Evolutionary conservation across 35 echinoderm and acorn worm genomes (phyloP).

Genomic region (Amphiura filiformis): DNA sequence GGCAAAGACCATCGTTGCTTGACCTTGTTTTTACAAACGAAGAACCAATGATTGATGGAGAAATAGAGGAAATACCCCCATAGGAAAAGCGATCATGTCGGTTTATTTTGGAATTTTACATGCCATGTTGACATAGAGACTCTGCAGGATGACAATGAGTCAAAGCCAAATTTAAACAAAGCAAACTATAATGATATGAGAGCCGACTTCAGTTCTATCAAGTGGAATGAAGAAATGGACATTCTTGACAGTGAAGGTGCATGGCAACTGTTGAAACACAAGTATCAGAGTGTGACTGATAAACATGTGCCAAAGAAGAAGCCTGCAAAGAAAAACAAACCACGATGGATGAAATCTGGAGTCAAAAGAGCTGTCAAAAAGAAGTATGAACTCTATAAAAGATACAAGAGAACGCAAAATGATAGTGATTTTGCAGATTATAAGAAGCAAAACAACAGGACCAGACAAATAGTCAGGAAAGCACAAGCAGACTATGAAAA

Average conservation of each 20-base stretch:
- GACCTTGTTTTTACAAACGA: constrained; percentile 19
- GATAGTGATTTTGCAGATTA: background rate
- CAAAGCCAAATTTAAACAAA: background rate
- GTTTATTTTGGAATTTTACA: background rate
- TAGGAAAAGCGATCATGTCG: background rate
- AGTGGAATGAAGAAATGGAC: background rate
- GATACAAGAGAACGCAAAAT: background rate
- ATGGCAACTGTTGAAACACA: background rate
- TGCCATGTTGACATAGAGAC: background rate
- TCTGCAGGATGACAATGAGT: background rate
- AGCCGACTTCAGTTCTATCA: background rate
- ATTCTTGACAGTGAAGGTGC: background rate
- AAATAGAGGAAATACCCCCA: background rate
- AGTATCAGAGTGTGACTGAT: background rate
- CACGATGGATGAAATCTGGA: background rate
- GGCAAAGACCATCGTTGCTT: constrained; percentile 1
- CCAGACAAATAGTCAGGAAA: background rate
- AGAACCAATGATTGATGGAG: background rate
- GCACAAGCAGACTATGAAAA: background rate
- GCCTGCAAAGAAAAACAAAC: background rate
- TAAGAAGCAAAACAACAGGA: constrained; percentile 13
- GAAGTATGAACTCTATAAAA: background rate
- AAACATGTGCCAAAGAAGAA: background rate
- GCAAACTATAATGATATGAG: background rate
- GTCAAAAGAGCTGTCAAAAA: background rate